phyloP scores from a whole-genome alignment of 1,140 invertebrate genomes.

The Tetranychus urticae region DNA sequence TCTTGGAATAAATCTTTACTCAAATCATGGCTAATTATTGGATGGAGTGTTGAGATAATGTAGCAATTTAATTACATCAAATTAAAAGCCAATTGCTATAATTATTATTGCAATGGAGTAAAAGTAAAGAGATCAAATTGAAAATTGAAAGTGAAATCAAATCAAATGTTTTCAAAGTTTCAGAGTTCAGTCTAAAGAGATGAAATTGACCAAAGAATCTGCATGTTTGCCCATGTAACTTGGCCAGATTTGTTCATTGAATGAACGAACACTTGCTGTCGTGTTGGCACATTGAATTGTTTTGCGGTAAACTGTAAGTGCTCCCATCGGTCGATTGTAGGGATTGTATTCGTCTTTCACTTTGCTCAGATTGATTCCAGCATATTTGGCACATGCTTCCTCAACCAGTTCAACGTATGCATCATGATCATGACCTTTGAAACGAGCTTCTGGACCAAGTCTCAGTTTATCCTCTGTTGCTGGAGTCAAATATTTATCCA shows the following conservation, averaged over 20 bases:
- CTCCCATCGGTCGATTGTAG: slow-evolving; percentile 20
- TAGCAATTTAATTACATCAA: no score
- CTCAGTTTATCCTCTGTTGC: slow-evolving; percentile 14
- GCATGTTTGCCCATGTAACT: slow-evolving; percentile 23
- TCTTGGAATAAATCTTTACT: no score
- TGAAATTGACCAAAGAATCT: slow-evolving; percentile 13
- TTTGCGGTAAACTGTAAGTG: slow-evolving; percentile 27
- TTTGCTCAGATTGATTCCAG: slow-evolving; percentile 11
- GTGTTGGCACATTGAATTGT: slow-evolving; percentile 18
- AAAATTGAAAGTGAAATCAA: no score
- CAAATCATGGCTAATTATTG: no score
- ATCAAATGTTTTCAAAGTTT: no score
- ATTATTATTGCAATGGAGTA: no score
- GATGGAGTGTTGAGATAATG: no score
- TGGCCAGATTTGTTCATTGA: slow-evolving; percentile 22
- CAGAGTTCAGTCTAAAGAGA: background rate
- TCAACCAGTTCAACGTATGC: slow-evolving; percentile 22
- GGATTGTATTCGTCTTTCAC: slow-evolving; percentile 19
- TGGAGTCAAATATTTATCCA: slow-evolving; percentile 19
- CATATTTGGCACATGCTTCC: slow-evolving; percentile 6
- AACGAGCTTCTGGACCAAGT: background rate
- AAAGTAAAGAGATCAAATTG: no score
- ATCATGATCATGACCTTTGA: slow-evolving; percentile 24
- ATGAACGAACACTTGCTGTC: slow-evolving; percentile 19
- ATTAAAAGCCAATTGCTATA: no score